Evolutionary conservation across 2,888 invertebrate genomes (phyloP), one percentile per base, ranked within the genome.

Genomic region (Cryptophagus acutangulus): DNA sequence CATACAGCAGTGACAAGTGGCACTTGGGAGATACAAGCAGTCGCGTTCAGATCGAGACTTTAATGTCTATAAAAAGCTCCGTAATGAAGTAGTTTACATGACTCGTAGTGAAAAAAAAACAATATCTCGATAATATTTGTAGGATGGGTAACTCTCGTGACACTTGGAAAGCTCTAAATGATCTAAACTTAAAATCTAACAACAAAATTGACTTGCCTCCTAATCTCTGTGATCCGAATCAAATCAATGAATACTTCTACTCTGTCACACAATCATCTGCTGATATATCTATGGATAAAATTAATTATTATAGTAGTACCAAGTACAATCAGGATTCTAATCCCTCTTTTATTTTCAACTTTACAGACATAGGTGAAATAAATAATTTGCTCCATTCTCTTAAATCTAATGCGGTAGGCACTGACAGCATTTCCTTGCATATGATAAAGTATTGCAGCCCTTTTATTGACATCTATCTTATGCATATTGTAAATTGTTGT

Each of bases 391-490:
- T n/a, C n/a, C n/a, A n/a, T n/a, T n/a, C n/a, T n/a, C n/a, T n/a
- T n/a, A n/a, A n/a, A n/a, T 8, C 6, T 20, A 29, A 29, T 29
- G 10, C 30, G 5, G 6, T 13, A 6, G 33, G 33, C 8, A 13
- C 6, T 13, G 33, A 33, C 15, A 17, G 10, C 16, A 33, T 33
- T 8, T 33, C 17, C n/a, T n/a, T n/a, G n/a, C n/a, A n/a, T n/a
- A 16, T 9, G n/a, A 15, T 33, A 2, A 37, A 33, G 17, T 37
- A 15, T 3, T 37, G 38, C 20, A 37, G 38, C 13, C 38, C 38
- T 12, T 36, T 37, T 12, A 33, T 37, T 14, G 38, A 37, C 33
- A 29, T 2, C 13, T 37, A 37, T 37, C 10, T 34, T 12, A 33
- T 17, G 2, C 29, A 37, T 33, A 33, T 37, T 10, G 13, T 36